Evolutionary conservation across 2,888 invertebrate species (phyloP).

Genomic region (Zygogramma bicolorata): DNA sequence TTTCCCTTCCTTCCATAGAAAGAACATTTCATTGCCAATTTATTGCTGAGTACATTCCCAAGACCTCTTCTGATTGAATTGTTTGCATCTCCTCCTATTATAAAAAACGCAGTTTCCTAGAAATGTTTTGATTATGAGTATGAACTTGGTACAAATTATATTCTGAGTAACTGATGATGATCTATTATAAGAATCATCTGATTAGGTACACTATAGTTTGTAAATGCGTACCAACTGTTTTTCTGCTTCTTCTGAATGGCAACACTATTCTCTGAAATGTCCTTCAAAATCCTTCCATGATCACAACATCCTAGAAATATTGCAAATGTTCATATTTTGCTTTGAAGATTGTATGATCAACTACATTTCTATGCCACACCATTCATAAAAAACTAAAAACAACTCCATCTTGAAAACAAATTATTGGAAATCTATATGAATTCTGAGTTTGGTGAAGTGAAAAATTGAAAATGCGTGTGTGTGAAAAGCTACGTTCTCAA

Average conservation of each 20-base stretch:
- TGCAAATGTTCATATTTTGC: no score
- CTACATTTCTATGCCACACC: background rate
- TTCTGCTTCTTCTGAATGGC: slow-evolving; percentile 14
- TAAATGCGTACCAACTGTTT: slow-evolving; percentile 13
- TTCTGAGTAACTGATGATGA: no score
- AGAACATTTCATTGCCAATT: slow-evolving; percentile 21
- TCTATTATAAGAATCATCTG: no score
- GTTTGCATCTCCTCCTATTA: slow-evolving; percentile 18
- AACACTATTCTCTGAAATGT: slow-evolving; percentile 17
- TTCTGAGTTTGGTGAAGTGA: slow-evolving; percentile 13
- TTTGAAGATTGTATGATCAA: no score
- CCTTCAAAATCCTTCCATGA: slow-evolving; percentile 18
- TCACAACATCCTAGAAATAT: slow-evolving; percentile 21
- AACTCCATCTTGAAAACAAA: no score
- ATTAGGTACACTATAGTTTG: slow-evolving; percentile 7
- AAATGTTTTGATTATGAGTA: slow-evolving; percentile 8
- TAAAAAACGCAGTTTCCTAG: slow-evolving; percentile 13
- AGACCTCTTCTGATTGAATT: slow-evolving; percentile 21
- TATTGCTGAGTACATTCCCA: slow-evolving; percentile 17
- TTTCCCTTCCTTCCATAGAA: slow-evolving; percentile 19
- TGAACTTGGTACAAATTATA: background rate
- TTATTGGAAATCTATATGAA: slow-evolving; percentile 19
- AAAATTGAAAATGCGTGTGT: slow-evolving; percentile 16
- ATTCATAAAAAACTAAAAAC: background rate
- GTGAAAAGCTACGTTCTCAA: no score